Base-by-base conservation (phyloP, 2,113 vertebrate species). In the Calypte anna region DNA sequence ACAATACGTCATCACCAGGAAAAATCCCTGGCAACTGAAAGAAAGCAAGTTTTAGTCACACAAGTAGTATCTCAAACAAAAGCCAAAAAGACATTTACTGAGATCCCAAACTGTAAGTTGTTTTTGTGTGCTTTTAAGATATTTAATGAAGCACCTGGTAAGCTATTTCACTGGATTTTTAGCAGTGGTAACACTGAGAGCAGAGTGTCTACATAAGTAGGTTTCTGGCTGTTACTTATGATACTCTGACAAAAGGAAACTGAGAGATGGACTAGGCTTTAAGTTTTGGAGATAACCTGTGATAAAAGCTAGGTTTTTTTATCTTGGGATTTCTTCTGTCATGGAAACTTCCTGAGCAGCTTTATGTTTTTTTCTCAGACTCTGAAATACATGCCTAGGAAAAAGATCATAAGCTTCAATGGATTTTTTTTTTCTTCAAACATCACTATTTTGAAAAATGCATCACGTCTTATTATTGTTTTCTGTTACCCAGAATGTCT, bases 11-110 rank as follows among this genome's bases (percentile, higher is more conserved):
- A 19, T 14, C 55, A 63, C n/a, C 61, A 4, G 0, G 81, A 95
- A 96, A 91, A 91, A 83, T 31, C 62, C 46, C 54, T 64, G 57
- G 43, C 85, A 88, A 93, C n/a, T 90, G 86, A 88, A 94, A 68
- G 67, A 79, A 92, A 86, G 48, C 20, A 55, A 44, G 28, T 11
- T 82, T 79, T 17, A 86, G 77, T 51, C 93, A 95, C 28, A 59
- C 59, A 95, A 85, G 55, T 44, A 88, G 31, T 4, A 75, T 68
- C 66, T 88, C 78, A 89, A 40, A 53, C 6, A 40, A 40, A 40
- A 57, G 77, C 33, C 33, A 89, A 40, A 53, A 7, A 84, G 54
- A 76, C 36, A 57, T 55, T 51, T 68, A 18, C 4, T 55, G 40
- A 92, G 21, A 79, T 40, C 8, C 28, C 51, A 69, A 67, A 31